A percentile compares a stretch with the other conserved stretches of the same genome.
Conservation (phyloP, 2,113 vertebrate genomes). For the Sus scrofa region DNA sequence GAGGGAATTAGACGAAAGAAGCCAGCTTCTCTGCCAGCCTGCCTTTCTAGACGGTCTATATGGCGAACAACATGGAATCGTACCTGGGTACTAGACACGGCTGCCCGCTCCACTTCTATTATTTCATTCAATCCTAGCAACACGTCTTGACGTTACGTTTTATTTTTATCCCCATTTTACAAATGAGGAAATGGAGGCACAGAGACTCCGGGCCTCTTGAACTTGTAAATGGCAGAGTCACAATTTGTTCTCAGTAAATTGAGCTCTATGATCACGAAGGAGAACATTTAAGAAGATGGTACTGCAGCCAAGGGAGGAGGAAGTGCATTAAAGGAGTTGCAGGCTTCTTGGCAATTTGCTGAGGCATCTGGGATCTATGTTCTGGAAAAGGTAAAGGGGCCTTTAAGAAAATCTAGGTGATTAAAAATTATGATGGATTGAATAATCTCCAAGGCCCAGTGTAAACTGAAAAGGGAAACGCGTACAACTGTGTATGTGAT, state of each 20-base stretch:
- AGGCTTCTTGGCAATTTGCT: background rate
- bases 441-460: background rate
- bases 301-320: background rate
- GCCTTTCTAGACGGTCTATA: background rate
- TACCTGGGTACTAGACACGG: constrained; percentile 38
- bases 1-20: background rate
- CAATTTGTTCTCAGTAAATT: background rate
- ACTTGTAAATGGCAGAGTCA: constrained; percentile 3
- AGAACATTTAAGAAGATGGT: background rate
- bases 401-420: background rate
- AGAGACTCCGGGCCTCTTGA: background rate
- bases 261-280: background rate
- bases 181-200: constrained; percentile 31
- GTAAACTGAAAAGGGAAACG: background rate
- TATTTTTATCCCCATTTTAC: constrained; percentile 60
- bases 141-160: constrained; percentile 22
- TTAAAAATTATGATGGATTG: background rate
- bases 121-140: constrained; percentile 77
- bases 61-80: background rate
- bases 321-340: fast-evolving
- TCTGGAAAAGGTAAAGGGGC: background rate
- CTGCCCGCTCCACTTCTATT: constrained; percentile 10
- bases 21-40: background rate
- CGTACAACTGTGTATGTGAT: background rate
- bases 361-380: fast-evolving